phyloP scores from a whole-genome alignment of 2,113 vertebrate genomes.

The Perccottus glenii region DNA sequence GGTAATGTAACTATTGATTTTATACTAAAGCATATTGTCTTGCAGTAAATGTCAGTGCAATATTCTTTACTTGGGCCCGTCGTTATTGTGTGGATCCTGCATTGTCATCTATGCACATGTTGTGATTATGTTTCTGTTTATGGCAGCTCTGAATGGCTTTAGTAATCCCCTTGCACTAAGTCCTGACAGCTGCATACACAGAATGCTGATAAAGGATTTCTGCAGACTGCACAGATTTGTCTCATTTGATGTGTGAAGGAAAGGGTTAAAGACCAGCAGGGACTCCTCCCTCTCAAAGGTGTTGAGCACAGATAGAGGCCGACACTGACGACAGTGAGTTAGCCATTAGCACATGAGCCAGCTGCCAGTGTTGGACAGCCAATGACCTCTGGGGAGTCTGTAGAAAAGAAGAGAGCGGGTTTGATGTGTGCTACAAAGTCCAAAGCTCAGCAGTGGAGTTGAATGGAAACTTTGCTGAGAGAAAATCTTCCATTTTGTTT shows the following conservation, averaged over 20 bases:
- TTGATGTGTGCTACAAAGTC: conserved; percentile 9
- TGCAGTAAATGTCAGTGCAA: conserved; percentile 8
- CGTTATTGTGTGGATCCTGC: background rate
- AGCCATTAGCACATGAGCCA: conserved; percentile 28
- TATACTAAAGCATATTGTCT: background rate
- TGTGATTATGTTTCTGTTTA: background rate
- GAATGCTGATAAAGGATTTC: conserved; percentile 9
- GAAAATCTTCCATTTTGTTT: background rate
- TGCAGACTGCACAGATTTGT: conserved; percentile 28
- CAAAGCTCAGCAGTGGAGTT: background rate
- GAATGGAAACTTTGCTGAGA: conserved; percentile 1
- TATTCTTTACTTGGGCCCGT: background rate
- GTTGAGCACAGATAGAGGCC: conserved; percentile 39
- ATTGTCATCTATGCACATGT: background rate
- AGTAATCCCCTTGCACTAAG: conserved; percentile 3
- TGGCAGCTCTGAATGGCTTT: background rate
- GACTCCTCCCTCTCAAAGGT: conserved; percentile 41
- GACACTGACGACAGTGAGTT: conserved; percentile 31
- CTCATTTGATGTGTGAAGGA: conserved; percentile 32
- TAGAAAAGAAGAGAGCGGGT: background rate
- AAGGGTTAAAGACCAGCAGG: conserved; percentile 27
- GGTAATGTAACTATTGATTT: conserved; percentile 27
- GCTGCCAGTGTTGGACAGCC: background rate
- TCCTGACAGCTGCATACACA: conserved; percentile 22
- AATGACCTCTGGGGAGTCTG: conserved; percentile 25